phyloP scores from a whole-genome alignment of 1,140 invertebrate genomes.

The Pissodes strobi region DNA sequence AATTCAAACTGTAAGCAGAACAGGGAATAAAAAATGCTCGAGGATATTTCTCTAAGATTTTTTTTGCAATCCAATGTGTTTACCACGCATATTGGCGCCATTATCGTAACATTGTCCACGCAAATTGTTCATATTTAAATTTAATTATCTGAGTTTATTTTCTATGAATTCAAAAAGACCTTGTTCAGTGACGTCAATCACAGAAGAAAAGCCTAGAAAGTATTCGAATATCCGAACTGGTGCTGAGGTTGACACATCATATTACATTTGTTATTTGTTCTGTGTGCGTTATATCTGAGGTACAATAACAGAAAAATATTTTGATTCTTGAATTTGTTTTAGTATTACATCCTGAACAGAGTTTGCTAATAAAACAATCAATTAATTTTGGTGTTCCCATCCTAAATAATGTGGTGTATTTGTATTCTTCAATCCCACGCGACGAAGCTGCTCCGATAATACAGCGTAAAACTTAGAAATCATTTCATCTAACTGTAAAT shows the following conservation, averaged over 20 bases:
- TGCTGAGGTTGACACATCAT: neutral
- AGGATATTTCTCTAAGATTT: slow-evolving; percentile 41
- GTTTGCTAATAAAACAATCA: no score
- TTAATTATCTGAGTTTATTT: no score
- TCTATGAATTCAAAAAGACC: no score
- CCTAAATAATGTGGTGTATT: no score
- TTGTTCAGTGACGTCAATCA: no score
- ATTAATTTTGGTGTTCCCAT: neutral
- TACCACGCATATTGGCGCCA: slow-evolving; percentile 50
- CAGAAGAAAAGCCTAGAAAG: no score
- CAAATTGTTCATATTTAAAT: slow-evolving; percentile 42
- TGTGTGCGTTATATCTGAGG: no score
- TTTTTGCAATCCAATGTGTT: slow-evolving; percentile 37
- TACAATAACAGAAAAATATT: neutral
- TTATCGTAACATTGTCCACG: slow-evolving; percentile 52
- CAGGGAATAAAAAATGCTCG: no score
- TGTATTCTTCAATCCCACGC: neutral
- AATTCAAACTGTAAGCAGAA: neutral
- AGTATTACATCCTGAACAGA: no score
- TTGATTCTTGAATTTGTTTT: neutral
- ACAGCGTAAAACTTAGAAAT: slow-evolving; percentile 16
- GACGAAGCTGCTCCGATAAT: no score
- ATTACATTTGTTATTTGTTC: neutral
- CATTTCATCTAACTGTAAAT: slow-evolving; percentile 17
- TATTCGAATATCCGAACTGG: no score